A percentile compares a stretch with the other conserved stretches of the same genome.
These are phyloP conservation scores for Microchirus variegatus DNA, from an alignment of 2,797 vertebrate genomes.

Conservation along the genomic window DNA sequence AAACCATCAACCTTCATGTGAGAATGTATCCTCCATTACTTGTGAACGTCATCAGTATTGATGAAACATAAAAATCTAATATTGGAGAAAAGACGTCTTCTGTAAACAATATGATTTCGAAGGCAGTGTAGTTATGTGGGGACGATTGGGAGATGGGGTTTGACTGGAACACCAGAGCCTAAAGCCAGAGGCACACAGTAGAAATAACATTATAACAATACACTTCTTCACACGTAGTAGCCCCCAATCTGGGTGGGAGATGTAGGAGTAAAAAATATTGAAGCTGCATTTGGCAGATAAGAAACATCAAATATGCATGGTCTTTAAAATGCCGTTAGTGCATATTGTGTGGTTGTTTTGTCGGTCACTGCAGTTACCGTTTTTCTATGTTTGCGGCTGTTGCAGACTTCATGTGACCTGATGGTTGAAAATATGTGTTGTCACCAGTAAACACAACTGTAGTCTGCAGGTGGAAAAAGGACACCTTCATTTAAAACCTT, in stretches of 20 bases:
- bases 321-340: neutral
- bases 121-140: too few relatives aligned
- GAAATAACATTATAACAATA: slow-evolving; percentile 28
- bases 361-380: neutral
- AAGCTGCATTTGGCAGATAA: slow-evolving; percentile 2
- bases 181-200: slow-evolving; percentile 18
- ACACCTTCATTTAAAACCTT: slow-evolving; percentile 3
- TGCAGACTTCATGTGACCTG: neutral
- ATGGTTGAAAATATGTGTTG: neutral
- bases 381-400: neutral
- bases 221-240: slow-evolving; percentile 8
- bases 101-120: too few relatives aligned
- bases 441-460: neutral
- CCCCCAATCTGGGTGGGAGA: neutral
- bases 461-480: neutral
- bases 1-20: too few relatives aligned
- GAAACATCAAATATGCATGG: slow-evolving; percentile 25
- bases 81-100: too few relatives aligned
- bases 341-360: neutral
- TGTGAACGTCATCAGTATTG: too few relatives aligned
- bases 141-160: neutral
- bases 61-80: too few relatives aligned
- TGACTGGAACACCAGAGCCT: neutral
- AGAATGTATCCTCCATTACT: too few relatives aligned
- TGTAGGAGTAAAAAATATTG: slow-evolving; percentile 8